Conservation (phyloP, 1,140 invertebrate genomes). For the Atta texana region DNA sequence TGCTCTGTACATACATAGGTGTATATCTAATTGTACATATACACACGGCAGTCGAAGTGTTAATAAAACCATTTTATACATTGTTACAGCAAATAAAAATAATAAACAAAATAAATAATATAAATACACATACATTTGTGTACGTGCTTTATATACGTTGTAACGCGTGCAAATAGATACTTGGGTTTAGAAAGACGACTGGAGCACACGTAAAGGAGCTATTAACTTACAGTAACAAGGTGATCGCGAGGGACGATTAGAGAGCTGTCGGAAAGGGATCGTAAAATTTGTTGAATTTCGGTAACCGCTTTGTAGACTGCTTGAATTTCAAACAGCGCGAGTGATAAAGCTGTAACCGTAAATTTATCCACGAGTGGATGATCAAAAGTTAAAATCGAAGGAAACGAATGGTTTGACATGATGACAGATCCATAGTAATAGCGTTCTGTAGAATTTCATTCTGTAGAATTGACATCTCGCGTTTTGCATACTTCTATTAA, state of each 20-base stretch:
- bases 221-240: conserved; percentile 44
- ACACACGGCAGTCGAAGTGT: background rate
- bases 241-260: conserved; percentile 29
- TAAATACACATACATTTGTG: background rate
- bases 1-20: too few species aligned
- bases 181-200: background rate
- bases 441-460: background rate
- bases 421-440: conserved; percentile 8
- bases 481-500: conserved; percentile 10
- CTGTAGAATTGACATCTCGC: conserved; percentile 7
- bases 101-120: background rate
- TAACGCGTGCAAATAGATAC: background rate
- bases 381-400: conserved; percentile 13
- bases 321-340: conserved; percentile 47
- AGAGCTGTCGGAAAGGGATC: conserved; percentile 7
- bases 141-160: too few species aligned
- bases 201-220: conserved; percentile 22
- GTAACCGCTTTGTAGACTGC: conserved; percentile 24
- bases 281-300: conserved; percentile 44
- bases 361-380: conserved; percentile 33
- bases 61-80: background rate
- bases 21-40: too few species aligned
- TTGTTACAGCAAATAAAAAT: background rate
- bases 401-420: conserved; percentile 12
- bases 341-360: conserved; percentile 39